Conservation (phyloP, 2,113 vertebrate species). For the Taxidea taxus region DNA sequence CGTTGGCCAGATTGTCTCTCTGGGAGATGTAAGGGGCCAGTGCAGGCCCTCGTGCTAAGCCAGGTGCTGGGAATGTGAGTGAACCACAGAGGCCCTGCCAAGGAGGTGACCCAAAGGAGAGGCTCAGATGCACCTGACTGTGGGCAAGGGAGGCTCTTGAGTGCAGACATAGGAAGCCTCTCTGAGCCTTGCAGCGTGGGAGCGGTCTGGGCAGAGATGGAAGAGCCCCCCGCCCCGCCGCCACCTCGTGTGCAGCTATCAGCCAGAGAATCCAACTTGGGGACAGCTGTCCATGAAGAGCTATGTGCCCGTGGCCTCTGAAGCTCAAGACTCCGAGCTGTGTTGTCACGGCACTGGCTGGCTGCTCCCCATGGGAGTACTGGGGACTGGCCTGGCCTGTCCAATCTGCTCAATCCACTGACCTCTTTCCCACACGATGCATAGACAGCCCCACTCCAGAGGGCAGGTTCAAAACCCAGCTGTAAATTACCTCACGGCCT, state of each 20-base stretch:
- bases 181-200: neutral
- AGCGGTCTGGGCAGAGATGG: neutral
- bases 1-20: neutral
- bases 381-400: too few species aligned
- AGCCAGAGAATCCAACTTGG: neutral
- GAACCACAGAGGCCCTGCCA: neutral
- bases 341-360: constrained; percentile 67
- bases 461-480: neutral
- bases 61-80: neutral
- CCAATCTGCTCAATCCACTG: neutral
- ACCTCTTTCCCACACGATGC: neutral
- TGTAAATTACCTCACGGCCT: neutral
- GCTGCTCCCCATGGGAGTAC: constrained; percentile 71
- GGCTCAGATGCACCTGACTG: neutral
- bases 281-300: constrained; percentile 72
- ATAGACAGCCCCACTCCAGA: neutral
- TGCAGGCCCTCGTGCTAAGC: neutral
- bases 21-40: neutral
- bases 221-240: fast-evolving
- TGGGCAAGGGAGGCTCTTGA: neutral
- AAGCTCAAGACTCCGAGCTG: constrained; percentile 52
- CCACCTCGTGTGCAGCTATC: neutral
- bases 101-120: neutral
- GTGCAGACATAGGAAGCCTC: neutral
- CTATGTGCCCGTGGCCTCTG: constrained; percentile 66